Conservation (phyloP, 2,797 vertebrate species). For the Falco naumanni region DNA sequence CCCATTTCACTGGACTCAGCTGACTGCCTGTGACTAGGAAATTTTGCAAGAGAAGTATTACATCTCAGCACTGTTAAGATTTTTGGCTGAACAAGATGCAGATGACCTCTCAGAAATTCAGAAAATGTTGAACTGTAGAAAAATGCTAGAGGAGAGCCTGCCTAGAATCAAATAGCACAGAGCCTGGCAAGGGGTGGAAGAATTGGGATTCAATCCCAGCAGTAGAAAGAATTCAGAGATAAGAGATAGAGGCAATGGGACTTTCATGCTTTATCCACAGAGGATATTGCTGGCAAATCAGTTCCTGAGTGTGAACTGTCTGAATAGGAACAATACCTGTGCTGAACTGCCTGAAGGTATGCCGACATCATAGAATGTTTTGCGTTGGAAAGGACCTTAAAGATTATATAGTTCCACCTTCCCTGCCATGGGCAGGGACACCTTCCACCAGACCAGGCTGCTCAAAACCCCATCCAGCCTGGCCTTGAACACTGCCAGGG, state of each 20-base stretch:
- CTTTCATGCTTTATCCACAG: background rate
- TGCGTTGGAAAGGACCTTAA: too few relatives aligned
- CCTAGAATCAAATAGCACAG: background rate
- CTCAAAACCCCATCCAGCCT: too few relatives aligned
- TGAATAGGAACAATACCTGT: background rate
- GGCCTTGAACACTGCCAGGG: too few relatives aligned
- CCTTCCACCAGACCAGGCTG: too few relatives aligned
- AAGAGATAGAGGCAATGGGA: background rate
- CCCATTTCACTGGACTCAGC: background rate
- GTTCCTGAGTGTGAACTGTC: background rate
- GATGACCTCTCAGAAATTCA: background rate
- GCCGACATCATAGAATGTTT: background rate
- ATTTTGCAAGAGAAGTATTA: background rate
- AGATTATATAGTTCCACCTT: too few relatives aligned
- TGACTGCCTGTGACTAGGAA: background rate
- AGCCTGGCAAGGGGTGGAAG: background rate
- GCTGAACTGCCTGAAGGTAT: background rate
- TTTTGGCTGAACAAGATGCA: background rate
- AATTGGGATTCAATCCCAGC: background rate
- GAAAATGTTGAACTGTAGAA: background rate
- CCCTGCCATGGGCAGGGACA: too few relatives aligned
- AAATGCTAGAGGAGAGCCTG: background rate
- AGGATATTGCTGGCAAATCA: background rate
- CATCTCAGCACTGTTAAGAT: background rate
- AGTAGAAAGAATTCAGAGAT: background rate